These are phyloP conservation scores for Puntigrus tetrazona DNA, from an alignment of 2,113 vertebrate genomes.

Conservation along the genomic window DNA sequence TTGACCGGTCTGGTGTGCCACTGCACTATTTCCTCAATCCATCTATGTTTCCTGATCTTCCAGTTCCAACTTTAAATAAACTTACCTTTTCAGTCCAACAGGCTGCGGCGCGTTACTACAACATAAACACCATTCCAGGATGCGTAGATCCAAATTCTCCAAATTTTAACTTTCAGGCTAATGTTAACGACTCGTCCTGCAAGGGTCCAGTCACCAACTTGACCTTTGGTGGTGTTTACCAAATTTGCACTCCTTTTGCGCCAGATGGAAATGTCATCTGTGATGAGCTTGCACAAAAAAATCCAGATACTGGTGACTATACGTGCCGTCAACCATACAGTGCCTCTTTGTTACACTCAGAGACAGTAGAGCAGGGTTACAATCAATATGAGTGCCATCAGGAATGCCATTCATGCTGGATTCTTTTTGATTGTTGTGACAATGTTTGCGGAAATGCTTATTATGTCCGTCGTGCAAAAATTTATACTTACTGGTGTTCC, in stretches of 20 bases:
- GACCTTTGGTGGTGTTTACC: slow-evolving; percentile 86
- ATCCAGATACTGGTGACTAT: slow-evolving; percentile 77
- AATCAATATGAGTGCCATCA: slow-evolving; percentile 74
- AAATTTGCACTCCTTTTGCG: slow-evolving; percentile 72
- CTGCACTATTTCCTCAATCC: slow-evolving; percentile 80
- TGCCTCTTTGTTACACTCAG: slow-evolving; percentile 70
- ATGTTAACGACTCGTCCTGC: slow-evolving; percentile 82
- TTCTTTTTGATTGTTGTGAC: slow-evolving; percentile 66
- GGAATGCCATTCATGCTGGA: slow-evolving; percentile 51
- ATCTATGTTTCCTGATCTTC: slow-evolving; percentile 78
- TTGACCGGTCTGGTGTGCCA: slow-evolving; percentile 84
- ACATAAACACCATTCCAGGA: slow-evolving; percentile 83
- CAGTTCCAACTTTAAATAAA: slow-evolving; percentile 77
- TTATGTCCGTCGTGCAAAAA: slow-evolving; percentile 71
- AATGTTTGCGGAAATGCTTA: slow-evolving; percentile 74
- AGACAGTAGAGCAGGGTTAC: slow-evolving; percentile 78
- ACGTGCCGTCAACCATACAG: slow-evolving; percentile 76
- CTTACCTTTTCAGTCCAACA: slow-evolving; percentile 70
- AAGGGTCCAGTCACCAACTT: slow-evolving; percentile 78
- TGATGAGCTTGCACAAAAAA: slow-evolving; percentile 77
- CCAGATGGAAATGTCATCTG: slow-evolving; percentile 68
- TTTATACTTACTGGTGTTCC: slow-evolving; percentile 83
- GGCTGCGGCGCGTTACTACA: slow-evolving; percentile 81
- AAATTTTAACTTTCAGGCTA: slow-evolving; percentile 92
- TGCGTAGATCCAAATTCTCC: slow-evolving; percentile 76